Evolutionary conservation across 1,140 invertebrate genomes (phyloP).

Genomic region (Tenebrio molitor): DNA sequence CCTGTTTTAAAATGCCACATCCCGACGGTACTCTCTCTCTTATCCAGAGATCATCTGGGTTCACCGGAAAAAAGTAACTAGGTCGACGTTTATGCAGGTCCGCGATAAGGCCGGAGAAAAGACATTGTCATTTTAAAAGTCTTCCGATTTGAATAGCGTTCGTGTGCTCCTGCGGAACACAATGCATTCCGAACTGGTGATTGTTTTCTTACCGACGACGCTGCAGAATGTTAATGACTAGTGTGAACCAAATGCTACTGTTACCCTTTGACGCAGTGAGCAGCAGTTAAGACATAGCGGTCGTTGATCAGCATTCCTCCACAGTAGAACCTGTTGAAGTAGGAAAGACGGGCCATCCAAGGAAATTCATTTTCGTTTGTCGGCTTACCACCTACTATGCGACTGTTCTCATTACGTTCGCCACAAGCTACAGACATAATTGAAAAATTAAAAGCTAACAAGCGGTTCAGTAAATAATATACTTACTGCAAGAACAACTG

Average conservation of each 20-base stretch:
- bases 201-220: neutral
- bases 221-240: neutral
- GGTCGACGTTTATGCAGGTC: too few species aligned
- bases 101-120: too few species aligned
- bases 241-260: neutral
- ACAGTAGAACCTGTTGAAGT: constrained; percentile 89
- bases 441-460: constrained; percentile 5
- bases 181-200: too few species aligned
- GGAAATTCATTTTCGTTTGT: constrained; percentile 83
- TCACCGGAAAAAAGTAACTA: too few species aligned
- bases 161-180: too few species aligned
- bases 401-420: constrained; percentile 79
- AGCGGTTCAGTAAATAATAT: too few species aligned
- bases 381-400: constrained; percentile 83
- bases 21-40: too few species aligned
- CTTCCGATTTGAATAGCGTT: too few species aligned
- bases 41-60: too few species aligned
- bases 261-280: constrained; percentile 88
- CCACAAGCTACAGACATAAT: constrained; percentile 80
- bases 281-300: constrained; percentile 85
- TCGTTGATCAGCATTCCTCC: constrained; percentile 87
- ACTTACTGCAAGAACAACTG: constrained; percentile 66
- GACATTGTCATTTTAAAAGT: too few species aligned
- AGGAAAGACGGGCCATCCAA: constrained; percentile 85
- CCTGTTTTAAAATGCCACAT: too few species aligned